Evolutionary conservation across 64 coral and sea anemone species (phyloP).

Genomic region (Actinia equina): DNA sequence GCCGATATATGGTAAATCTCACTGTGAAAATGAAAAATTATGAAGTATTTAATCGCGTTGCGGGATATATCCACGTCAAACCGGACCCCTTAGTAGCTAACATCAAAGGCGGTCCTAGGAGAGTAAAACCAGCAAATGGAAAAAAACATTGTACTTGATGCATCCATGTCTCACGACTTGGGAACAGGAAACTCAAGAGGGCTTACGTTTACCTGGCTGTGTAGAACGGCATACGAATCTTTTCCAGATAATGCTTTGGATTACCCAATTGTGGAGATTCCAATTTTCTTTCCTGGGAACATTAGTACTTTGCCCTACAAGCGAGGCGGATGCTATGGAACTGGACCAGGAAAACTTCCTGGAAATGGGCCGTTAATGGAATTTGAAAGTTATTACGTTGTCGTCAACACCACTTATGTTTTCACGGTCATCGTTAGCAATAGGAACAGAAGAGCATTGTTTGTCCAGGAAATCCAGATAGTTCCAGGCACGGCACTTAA

Average conservation of each 20-base stretch:
- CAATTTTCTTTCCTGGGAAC: neutral
- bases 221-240: neutral
- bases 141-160: constrained; percentile 27
- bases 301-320: neutral
- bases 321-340: constrained; percentile 47
- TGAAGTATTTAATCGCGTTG: neutral
- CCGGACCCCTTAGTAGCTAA: constrained; percentile 14
- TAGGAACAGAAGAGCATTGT: neutral
- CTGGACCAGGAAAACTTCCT: constrained; percentile 28
- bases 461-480: constrained; percentile 27
- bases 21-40: constrained; percentile 13
- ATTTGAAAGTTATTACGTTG: constrained; percentile 23
- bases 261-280: constrained; percentile 9
- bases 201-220: constrained; percentile 35
- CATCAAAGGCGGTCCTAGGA: constrained; percentile 29
- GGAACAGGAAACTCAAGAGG: neutral
- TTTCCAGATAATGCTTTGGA: neutral
- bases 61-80: constrained; percentile 25
- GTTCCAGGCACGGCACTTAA: neutral
- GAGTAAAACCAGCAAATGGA: constrained; percentile 7
- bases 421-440: constrained; percentile 28
- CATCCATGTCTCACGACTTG: constrained; percentile 33
- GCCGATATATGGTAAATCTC: constrained; percentile 23
- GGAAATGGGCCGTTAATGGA: neutral
- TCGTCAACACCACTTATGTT: constrained; percentile 18